Percentiles rank a stretch among this genome's conserved stretches.
These are phyloP conservation scores for Melinaea menophilus DNA, from an alignment of 2,888 invertebrate species.

Conservation along the genomic window DNA sequence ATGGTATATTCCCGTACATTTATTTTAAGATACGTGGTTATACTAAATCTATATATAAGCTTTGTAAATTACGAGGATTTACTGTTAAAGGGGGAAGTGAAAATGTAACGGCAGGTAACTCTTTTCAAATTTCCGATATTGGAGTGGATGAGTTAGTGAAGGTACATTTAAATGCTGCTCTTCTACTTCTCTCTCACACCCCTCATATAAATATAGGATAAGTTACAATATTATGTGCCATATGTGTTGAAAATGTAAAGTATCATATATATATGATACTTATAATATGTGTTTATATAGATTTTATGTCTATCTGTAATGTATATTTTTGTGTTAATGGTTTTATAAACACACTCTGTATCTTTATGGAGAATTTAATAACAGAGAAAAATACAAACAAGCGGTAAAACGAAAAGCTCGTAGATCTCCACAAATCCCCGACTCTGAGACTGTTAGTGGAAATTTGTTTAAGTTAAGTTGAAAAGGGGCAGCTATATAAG, in stretches of 20 bases:
- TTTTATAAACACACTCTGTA: slow-evolving; percentile 10
- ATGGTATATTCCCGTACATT: too few relatives aligned
- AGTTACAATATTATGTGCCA: too few relatives aligned
- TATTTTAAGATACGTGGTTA: too few relatives aligned
- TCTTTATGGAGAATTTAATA: slow-evolving; percentile 20
- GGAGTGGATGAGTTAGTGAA: slow-evolving; percentile 65
- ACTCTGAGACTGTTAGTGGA: slow-evolving; percentile 68
- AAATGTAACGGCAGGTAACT: slow-evolving; percentile 72
- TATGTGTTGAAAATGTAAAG: too few relatives aligned
- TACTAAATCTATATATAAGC: too few relatives aligned
- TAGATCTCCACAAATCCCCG: slow-evolving; percentile 65
- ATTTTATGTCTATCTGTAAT: neutral
- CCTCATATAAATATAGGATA: too few relatives aligned
- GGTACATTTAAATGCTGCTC: too few relatives aligned
- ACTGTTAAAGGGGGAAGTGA: slow-evolving; percentile 68
- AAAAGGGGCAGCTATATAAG: slow-evolving; percentile 58
- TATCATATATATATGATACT: too few relatives aligned
- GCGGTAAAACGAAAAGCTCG: slow-evolving; percentile 62
- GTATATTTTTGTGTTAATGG: neutral
- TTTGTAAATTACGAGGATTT: too few relatives aligned
- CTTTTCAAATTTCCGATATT: slow-evolving; percentile 69
- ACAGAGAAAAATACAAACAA: slow-evolving; percentile 41
- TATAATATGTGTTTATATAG: too few relatives aligned
- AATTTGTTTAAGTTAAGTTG: slow-evolving; percentile 71
- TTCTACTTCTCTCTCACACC: too few relatives aligned